Percentiles rank a stretch among this genome's conserved stretches.
Evolutionary conservation across 2,113 vertebrate species (phyloP).

Genomic region (Macquaria ambigua): DNA sequence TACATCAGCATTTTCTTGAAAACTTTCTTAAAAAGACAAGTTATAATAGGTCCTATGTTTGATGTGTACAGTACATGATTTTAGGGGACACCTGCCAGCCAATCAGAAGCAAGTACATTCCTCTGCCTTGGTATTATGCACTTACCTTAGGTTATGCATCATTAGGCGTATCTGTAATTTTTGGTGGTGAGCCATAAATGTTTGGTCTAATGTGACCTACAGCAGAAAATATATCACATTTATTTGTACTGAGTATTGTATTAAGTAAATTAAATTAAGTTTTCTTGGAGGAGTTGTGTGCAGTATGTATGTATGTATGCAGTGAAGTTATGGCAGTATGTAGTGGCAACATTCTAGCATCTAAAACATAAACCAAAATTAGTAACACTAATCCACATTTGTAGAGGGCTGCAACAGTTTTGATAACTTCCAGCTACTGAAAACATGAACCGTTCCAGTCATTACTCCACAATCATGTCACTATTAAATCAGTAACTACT

Average conservation of each 20-base stretch:
- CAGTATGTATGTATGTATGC: neutral
- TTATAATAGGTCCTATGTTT: too few relatives aligned
- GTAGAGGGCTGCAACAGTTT: neutral
- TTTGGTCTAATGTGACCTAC: neutral
- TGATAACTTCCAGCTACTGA: neutral
- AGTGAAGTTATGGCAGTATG: neutral
- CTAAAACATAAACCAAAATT: neutral
- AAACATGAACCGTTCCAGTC: conserved; percentile 1
- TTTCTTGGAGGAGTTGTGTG: neutral
- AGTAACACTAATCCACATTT: neutral
- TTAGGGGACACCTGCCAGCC: neutral
- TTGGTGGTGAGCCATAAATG: neutral
- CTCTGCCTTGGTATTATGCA: neutral
- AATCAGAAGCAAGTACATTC: neutral
- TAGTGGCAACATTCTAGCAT: neutral
- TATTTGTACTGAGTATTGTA: neutral
- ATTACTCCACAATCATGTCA: conserved; percentile 14
- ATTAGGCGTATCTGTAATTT: neutral
- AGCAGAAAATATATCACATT: neutral
- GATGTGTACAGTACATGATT: too few relatives aligned
- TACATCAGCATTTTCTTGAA: too few relatives aligned
- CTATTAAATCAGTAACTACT: conserved; percentile 42
- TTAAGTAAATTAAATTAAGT: too few relatives aligned
- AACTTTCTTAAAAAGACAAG: too few relatives aligned
- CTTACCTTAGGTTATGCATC: neutral